Evolutionary conservation across 2,113 vertebrate species (phyloP).

Genomic region (Dolichallabes microphthalmus): DNA sequence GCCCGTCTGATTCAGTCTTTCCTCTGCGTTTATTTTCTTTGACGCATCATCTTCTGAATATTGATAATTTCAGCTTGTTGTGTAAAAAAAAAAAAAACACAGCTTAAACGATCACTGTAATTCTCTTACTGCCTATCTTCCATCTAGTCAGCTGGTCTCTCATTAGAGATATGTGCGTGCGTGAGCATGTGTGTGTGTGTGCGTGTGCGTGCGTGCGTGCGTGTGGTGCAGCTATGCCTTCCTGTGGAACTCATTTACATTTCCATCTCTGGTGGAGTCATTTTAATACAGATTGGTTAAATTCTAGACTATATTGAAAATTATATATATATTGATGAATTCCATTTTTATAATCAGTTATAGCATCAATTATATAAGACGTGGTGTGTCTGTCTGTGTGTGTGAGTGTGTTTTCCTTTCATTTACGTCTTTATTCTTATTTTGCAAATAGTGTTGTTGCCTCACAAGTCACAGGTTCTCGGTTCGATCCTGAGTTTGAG

Average conservation of each 20-base stretch:
- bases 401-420: neutral
- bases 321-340: too few species aligned
- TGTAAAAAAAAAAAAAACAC: slow-evolving; percentile 68
- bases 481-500: neutral
- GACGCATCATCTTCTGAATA: slow-evolving; percentile 73
- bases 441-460: neutral
- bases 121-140: slow-evolving; percentile 50
- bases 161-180: slow-evolving; percentile 12
- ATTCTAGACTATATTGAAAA: neutral
- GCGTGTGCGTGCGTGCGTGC: neutral
- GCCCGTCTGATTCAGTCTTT: slow-evolving; percentile 40
- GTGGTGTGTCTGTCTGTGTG: too few species aligned
- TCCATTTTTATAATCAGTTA: neutral
- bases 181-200: too few species aligned
- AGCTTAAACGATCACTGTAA: slow-evolving; percentile 70
- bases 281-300: neutral
- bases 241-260: slow-evolving; percentile 24
- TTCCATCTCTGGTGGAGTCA: neutral
- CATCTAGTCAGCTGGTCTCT: slow-evolving; percentile 40
- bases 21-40: slow-evolving; percentile 37
- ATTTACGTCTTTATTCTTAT: neutral
- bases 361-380: neutral
- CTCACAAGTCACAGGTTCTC: neutral
- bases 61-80: slow-evolving; percentile 69
- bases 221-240: neutral